Conservation (phyloP, 2,888 invertebrate genomes). For the Coronaproctus castanopsis region DNA sequence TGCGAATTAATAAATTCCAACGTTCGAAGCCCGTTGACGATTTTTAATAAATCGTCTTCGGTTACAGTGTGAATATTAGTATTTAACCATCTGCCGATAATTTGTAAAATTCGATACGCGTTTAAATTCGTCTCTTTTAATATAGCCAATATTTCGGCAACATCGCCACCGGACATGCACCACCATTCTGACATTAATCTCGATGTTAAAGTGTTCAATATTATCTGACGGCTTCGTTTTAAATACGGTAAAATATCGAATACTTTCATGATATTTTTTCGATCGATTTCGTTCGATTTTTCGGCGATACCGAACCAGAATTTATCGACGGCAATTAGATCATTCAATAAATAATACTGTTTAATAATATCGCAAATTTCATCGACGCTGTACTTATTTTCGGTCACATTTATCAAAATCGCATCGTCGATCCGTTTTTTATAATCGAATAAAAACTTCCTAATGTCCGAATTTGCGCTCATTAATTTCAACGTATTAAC, state of each 20-base stretch:
- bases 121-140: conserved; percentile 17
- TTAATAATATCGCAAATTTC: conserved; percentile 39
- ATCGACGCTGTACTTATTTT: conserved; percentile 35
- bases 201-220: conserved; percentile 37
- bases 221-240: conserved; percentile 36
- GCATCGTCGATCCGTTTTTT: conserved; percentile 38
- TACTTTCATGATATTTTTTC: conserved; percentile 34
- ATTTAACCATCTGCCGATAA: conserved; percentile 35
- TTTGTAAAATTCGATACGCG: conserved; percentile 24
- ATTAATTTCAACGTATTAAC: conserved; percentile 28
- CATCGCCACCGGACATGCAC: conserved; percentile 28
- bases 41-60: conserved; percentile 33
- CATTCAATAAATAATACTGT: conserved; percentile 32
- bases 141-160: conserved; percentile 20
- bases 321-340: conserved; percentile 36
- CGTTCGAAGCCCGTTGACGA: conserved; percentile 34
- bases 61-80: conserved; percentile 38
- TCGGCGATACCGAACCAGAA: conserved; percentile 44
- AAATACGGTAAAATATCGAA: conserved; percentile 36
- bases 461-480: conserved; percentile 22
- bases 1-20: conserved; percentile 35
- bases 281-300: conserved; percentile 35
- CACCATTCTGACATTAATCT: conserved; percentile 36
- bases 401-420: conserved; percentile 36
- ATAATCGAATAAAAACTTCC: conserved; percentile 19